Conservation (phyloP, 1,140 invertebrate genomes). For the Nasonia vitripennis region DNA sequence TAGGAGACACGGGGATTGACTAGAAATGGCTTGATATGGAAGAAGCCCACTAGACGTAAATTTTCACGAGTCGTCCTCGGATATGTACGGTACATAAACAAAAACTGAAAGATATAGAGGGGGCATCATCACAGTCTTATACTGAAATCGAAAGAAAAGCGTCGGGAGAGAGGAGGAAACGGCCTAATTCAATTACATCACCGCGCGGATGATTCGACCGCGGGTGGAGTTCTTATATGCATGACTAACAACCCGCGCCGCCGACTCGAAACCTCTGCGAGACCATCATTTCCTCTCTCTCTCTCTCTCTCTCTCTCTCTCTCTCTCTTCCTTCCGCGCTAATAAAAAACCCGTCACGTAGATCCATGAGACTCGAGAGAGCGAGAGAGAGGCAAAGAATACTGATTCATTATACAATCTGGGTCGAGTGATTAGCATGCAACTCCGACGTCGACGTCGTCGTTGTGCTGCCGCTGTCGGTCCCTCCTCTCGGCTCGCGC, state of each 20-base stretch:
- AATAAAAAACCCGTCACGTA: slow-evolving; percentile 73
- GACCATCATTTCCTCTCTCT: slow-evolving; percentile 6
- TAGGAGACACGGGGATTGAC: too few species aligned
- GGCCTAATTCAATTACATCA: slow-evolving; percentile 26
- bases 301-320: neutral
- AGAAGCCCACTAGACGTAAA: too few species aligned
- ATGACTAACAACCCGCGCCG: slow-evolving; percentile 15
- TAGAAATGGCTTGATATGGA: too few species aligned
- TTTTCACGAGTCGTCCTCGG: neutral
- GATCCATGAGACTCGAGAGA: slow-evolving; percentile 21
- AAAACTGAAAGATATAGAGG: neutral
- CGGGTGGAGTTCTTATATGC: neutral
- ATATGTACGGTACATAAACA: neutral
- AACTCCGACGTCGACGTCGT: slow-evolving; percentile 63
- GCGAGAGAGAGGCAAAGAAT: slow-evolving; percentile 67
- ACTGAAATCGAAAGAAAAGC: neutral
- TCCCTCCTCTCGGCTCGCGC: neutral
- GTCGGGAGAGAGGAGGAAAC: neutral
- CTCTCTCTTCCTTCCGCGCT: neutral
- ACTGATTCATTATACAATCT: slow-evolving; percentile 76
- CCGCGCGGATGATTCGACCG: slow-evolving; percentile 16
- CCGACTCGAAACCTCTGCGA: neutral
- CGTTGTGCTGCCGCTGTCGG: slow-evolving; percentile 53
- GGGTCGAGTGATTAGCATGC: slow-evolving; percentile 75
- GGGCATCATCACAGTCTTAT: neutral